Base-by-base conservation (phyloP, 2,797 vertebrate species). In the Lithobates sylvaticus region DNA sequence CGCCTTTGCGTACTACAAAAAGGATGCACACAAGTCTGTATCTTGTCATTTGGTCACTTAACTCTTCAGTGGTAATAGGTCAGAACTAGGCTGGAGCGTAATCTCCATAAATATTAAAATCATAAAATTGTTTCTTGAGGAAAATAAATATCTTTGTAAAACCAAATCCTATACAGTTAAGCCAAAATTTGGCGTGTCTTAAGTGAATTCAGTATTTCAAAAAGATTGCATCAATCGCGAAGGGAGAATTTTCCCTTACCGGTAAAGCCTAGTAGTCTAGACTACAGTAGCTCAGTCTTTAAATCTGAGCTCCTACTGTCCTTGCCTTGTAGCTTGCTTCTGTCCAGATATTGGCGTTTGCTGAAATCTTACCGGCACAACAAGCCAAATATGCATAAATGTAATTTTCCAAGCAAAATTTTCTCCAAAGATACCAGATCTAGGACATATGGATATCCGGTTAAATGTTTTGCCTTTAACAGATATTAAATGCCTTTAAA, bases 1-100 rank as follows among this genome's bases (percentile, higher is more conserved):
- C 15, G 29, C 34, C 54, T 72, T 39, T 74, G 10, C 71, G 65
- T 70, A 58, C 15, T 81, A 81, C 15, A 39, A 61, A 79, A 39
- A 42, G 72, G n/a, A 74, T 82, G 32, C 27, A 36, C 79, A 65
- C 69, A 73, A 81, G 58, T n/a, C 68, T 36, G 39, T 72, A 29
- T 58, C 69, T n/a, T 74, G 27, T n/a, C 44, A 81, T 81, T 81
- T 81, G 79, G 79, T 73, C 69, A 70, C 36, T 61, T 72, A n/a
- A 29, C 50, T 72, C 50, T 26, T 27, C 32, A 39, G 64, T 68
- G 77, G 64, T 26, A 67, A 67, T 13, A 29, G 26, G 5, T 29
- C 1, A 67, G 65, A 26, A 65, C 13, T 26, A 67, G 65, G 65
- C 65, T 67, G n/a, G 65, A 67, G 26, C 65, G 2, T 26, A 67